phyloP scores from a whole-genome alignment of 1,140 invertebrate species.

The Ladona fulva region DNA sequence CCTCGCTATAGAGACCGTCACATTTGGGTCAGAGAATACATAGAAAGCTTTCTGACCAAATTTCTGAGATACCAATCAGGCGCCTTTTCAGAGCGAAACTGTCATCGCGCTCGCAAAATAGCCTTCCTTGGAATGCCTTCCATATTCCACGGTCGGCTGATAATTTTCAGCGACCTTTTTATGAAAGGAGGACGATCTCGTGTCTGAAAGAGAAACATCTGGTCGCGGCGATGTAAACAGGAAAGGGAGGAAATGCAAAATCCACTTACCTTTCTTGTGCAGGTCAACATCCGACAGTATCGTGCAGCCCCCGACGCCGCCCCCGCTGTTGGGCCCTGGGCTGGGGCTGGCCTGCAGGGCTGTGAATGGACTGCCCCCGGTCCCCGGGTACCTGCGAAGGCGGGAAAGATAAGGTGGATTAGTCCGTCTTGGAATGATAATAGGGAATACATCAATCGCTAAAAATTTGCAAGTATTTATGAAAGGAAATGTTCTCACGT shows the following conservation, averaged over 20 bases:
- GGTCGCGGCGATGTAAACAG: background rate
- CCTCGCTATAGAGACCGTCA: too few relatives aligned
- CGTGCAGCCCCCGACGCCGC: slow-evolving; percentile 31
- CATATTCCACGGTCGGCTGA: background rate
- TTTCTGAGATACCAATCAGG: too few relatives aligned
- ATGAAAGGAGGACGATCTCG: background rate
- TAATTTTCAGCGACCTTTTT: background rate
- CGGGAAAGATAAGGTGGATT: background rate
- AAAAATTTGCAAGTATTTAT: background rate
- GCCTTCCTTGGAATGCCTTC: too few relatives aligned
- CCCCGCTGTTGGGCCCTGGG: slow-evolving; percentile 38
- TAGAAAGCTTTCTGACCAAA: too few relatives aligned
- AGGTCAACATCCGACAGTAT: slow-evolving; percentile 38
- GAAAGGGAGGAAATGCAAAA: background rate
- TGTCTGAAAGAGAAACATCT: background rate
- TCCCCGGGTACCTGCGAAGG: slow-evolving; percentile 39
- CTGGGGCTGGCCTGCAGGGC: slow-evolving; percentile 40
- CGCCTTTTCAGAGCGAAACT: too few relatives aligned
- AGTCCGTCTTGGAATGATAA: too few relatives aligned
- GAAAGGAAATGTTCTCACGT: background rate
- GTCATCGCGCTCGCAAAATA: too few relatives aligned
- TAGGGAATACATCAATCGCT: too few relatives aligned
- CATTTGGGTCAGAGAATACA: too few relatives aligned
- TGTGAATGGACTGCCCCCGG: slow-evolving; percentile 41
- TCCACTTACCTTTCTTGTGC: slow-evolving; percentile 40